phyloP scores from a whole-genome alignment of 2,797 vertebrate genomes.

The Sciurus vulgaris region DNA sequence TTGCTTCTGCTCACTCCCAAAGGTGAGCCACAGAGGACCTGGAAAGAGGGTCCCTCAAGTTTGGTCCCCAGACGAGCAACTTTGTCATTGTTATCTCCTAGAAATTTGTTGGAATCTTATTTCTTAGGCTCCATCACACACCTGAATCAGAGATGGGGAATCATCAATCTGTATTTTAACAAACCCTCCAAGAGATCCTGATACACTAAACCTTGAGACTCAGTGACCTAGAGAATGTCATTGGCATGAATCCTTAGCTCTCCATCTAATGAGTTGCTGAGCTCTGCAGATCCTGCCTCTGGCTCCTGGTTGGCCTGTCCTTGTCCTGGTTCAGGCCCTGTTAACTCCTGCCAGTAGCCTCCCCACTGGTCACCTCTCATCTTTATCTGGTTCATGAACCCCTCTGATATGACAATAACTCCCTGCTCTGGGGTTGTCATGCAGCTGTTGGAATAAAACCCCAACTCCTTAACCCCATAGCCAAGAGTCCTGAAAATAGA shows the following conservation, averaged over 20 bases:
- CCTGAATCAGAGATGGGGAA: neutral
- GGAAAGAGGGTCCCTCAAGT: neutral
- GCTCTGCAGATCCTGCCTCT: neutral
- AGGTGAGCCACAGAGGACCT: neutral
- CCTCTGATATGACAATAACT: neutral
- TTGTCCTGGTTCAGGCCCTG: neutral
- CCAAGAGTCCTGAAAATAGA: conserved; percentile 20
- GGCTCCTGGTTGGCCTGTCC: neutral
- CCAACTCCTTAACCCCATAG: neutral
- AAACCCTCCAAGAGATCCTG: neutral
- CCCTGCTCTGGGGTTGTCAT: neutral
- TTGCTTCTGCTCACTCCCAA: neutral
- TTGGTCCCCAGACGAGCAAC: neutral
- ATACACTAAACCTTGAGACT: neutral
- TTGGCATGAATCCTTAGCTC: neutral
- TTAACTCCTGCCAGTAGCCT: neutral
- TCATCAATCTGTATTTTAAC: neutral
- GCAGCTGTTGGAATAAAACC: neutral
- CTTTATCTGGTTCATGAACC: neutral
- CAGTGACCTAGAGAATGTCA: neutral
- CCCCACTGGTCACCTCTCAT: neutral
- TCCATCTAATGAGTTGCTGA: neutral
- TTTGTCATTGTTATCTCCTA: neutral
- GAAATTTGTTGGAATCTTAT: neutral
- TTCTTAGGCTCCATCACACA: neutral